A percentile compares a stretch with the other conserved stretches of the same genome.
Evolutionary conservation across 1,140 invertebrate species (phyloP).

Genomic region (Bombus vancouverensis): DNA sequence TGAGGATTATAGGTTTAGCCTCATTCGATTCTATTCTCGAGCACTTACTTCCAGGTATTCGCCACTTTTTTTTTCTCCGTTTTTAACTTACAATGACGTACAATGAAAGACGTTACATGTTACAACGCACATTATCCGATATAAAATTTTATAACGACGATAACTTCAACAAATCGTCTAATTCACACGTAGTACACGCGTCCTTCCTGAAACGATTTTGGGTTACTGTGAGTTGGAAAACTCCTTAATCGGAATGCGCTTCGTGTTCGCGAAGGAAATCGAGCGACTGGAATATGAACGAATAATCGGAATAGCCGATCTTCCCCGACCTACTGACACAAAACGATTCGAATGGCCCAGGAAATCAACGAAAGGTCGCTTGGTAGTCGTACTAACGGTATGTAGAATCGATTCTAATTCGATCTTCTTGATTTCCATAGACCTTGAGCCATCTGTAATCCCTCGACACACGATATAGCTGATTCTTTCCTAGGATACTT

Average conservation of each 20-base stretch:
- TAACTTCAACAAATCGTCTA: neutral
- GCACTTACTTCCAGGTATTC: neutral
- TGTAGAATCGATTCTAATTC: neutral
- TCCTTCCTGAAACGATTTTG: neutral
- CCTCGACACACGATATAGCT: neutral
- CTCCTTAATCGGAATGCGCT: neutral
- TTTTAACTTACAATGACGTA: neutral
- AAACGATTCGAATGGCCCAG: neutral
- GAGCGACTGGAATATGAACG: neutral
- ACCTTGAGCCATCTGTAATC: neutral
- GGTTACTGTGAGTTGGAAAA: neutral
- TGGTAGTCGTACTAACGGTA: neutral
- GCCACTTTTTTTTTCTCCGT: neutral
- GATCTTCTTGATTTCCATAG: neutral
- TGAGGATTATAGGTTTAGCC: too few relatives aligned
- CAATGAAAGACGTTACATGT: too few relatives aligned
- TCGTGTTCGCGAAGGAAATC: neutral
- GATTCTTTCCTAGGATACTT: neutral
- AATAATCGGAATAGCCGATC: slow-evolving; percentile 14
- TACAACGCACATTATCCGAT: too few relatives aligned
- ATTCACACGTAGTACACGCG: too few relatives aligned
- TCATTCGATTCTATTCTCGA: neutral
- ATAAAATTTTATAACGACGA: neutral
- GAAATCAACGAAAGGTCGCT: neutral
- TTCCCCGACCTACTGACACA: slow-evolving; percentile 44